phyloP scores from a whole-genome alignment of 1,140 invertebrate genomes.

The Myzus persicae region DNA sequence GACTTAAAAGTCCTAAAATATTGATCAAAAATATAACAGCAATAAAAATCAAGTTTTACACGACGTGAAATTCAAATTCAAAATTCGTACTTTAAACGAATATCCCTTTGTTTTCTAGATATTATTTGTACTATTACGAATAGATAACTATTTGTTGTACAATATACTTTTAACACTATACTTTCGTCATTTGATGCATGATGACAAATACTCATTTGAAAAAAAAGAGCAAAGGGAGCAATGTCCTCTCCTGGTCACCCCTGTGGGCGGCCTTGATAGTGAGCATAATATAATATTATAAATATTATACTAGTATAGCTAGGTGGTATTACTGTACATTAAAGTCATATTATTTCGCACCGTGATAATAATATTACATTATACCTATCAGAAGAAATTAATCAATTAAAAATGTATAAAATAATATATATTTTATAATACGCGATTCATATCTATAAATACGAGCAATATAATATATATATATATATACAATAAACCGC shows the following conservation, averaged over 20 bases:
- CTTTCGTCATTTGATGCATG: too few species aligned
- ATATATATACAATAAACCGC: background rate
- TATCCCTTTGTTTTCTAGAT: background rate
- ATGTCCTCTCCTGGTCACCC: background rate
- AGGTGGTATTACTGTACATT: background rate
- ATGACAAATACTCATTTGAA: too few species aligned
- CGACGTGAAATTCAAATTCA: background rate
- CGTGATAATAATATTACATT: background rate
- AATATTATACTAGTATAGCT: background rate
- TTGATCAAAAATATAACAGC: too few species aligned
- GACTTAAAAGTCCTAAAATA: background rate
- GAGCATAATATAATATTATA: background rate
- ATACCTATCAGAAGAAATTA: constrained; percentile 8
- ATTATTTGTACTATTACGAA: background rate
- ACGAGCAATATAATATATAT: background rate
- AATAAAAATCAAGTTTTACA: too few species aligned
- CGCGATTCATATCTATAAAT: constrained; percentile 26
- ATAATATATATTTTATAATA: constrained; percentile 19
- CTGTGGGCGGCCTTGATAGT: background rate
- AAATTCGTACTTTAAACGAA: background rate
- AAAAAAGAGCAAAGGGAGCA: background rate
- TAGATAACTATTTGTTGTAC: too few species aligned
- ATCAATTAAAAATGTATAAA: constrained; percentile 33
- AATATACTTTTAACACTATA: too few species aligned
- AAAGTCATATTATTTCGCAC: constrained; percentile 19